phyloP scores from a whole-genome alignment of 2,888 invertebrate genomes.

The Cheilosia pagana region DNA sequence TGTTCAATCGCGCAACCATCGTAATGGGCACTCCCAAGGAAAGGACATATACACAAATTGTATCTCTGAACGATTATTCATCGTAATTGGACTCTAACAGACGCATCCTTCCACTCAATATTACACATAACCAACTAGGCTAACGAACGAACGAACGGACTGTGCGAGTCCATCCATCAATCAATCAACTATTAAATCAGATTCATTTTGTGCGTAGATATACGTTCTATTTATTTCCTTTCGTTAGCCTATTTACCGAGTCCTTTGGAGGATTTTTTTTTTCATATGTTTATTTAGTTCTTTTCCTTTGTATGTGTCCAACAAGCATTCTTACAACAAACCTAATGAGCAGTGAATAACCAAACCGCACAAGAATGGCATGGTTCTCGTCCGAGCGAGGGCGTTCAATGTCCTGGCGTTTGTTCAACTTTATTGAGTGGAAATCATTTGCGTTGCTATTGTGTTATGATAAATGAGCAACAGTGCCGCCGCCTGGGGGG shows the following conservation, averaged over 20 bases:
- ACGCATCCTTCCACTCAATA: slow-evolving; percentile 47
- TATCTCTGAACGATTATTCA: slow-evolving; percentile 68
- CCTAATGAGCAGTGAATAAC: slow-evolving; percentile 38
- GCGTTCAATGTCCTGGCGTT: slow-evolving; percentile 36
- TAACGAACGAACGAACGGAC: slow-evolving; percentile 40
- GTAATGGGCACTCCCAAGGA: background rate
- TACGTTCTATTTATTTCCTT: slow-evolving; percentile 32
- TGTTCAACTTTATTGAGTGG: slow-evolving; percentile 52
- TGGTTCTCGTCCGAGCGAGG: slow-evolving; percentile 13
- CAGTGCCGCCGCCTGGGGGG: background rate
- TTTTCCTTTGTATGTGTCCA: background rate
- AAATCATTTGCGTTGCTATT: slow-evolving; percentile 52
- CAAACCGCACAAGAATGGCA: slow-evolving; percentile 1
- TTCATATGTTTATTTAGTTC: background rate
- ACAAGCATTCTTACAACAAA: slow-evolving; percentile 29
- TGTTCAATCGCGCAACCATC: background rate
- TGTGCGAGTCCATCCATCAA: slow-evolving; percentile 58
- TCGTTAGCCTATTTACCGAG: slow-evolving; percentile 20
- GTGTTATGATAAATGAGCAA: slow-evolving; percentile 53
- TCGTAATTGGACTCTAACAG: slow-evolving; percentile 63
- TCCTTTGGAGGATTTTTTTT: slow-evolving; percentile 1
- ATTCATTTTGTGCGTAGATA: slow-evolving; percentile 47
- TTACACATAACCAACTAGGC: slow-evolving; percentile 40
- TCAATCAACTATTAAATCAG: slow-evolving; percentile 74
- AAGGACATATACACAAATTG: slow-evolving; percentile 44